Evolutionary conservation across 2,888 invertebrate genomes (phyloP), one percentile per base, ranked within the genome.

Genomic region (Mycalesis mineus): DNA sequence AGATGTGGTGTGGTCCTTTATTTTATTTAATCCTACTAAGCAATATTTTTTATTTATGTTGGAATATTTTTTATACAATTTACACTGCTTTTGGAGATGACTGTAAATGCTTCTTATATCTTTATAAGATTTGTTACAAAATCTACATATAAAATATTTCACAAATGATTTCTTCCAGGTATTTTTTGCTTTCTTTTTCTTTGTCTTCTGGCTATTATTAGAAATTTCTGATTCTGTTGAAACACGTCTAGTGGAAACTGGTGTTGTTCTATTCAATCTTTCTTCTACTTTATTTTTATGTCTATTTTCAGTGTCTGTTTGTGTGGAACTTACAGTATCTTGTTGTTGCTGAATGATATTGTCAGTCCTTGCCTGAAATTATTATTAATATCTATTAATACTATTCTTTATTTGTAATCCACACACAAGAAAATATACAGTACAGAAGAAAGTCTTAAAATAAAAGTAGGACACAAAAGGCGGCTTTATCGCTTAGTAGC

Each of bases 21-120:
- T 50, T 71, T 77, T 86, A 31, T 68, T 61, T 14, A 89, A 60
- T 17, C 52, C 57, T 1, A 88, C 78, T 52, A 62, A 63, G 61
- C 82, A 83, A 47, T 68, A 55, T 49, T 56, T 67, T 9, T 71
- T 73, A 11, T 81, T 68, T 49, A 78, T 61, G 52, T 68, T 49
- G 44, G 60, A 57, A 65, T 76, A 71, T 51, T 68, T 74, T 15
- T 22, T 36, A 45, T 68, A 67, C 4, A 80, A 56, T 1, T 44
- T 54, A 6, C 56, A 61, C 58, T 80, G 78, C 42, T 56, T 61
- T 22, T 61, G 58, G 9, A 67, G 42, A 60, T 80, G 77, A 45
- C 45, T 64, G 0, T 33, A 50, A 7, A 74, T 51, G 14, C 41
- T 57, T 28, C 52, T 58, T 63, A 64, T 71, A 15, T 65, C 55